Percentiles rank a stretch among this genome's conserved stretches.
Evolutionary conservation across 2,797 vertebrate species (phyloP).

Genomic region (Chrosomus eos): DNA sequence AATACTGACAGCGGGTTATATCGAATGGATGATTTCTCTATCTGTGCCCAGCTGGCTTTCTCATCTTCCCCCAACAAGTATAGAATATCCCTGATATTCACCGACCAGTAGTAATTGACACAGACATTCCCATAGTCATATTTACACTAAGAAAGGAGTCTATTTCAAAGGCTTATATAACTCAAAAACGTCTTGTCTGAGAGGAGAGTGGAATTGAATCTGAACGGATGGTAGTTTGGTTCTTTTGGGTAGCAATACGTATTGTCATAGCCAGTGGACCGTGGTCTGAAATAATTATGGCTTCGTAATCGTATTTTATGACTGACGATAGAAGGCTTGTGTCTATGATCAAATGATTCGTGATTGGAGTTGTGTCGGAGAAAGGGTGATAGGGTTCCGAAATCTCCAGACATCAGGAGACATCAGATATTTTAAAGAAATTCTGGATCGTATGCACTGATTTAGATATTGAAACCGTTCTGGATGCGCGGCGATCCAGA

Average conservation of each 20-base stretch:
- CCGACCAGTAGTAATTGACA: no score
- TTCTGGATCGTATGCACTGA: not conserved
- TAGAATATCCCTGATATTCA: no score
- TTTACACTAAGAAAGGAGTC: no score
- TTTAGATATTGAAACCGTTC: not conserved
- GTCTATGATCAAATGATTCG: not conserved
- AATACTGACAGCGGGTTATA: not conserved
- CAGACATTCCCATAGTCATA: no score
- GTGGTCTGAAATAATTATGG: not conserved
- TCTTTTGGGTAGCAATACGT: no score
- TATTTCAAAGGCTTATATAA: no score
- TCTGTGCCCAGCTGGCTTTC: not conserved
- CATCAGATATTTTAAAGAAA: conserved; percentile 22
- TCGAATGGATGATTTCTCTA: not conserved
- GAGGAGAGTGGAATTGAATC: no score
- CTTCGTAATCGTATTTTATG: not conserved
- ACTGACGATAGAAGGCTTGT: not conserved
- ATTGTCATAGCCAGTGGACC: no score
- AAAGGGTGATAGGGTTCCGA: conserved; percentile 3
- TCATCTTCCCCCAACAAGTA: not conserved
- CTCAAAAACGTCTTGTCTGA: no score
- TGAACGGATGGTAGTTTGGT: no score
- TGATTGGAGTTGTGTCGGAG: not conserved
- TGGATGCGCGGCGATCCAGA: not conserved
- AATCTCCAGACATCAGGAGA: conserved; percentile 24